phyloP scores from a whole-genome alignment of 2,888 invertebrate genomes.

The Tetrapedia diversipes region DNA sequence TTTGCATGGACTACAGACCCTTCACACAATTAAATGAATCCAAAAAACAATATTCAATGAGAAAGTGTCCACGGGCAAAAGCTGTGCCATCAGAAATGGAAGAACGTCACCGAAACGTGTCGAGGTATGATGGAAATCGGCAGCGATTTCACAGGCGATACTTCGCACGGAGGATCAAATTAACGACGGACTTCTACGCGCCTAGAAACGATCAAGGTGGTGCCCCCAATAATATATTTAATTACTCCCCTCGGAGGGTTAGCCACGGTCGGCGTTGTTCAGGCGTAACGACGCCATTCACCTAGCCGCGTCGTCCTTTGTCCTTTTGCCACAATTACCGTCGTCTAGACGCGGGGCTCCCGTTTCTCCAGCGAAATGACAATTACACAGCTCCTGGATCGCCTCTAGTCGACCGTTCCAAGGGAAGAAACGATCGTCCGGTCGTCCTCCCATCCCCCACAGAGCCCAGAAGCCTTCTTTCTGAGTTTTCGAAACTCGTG shows the following conservation, averaged over 20 bases:
- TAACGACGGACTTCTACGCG: slow-evolving; percentile 35
- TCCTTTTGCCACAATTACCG: slow-evolving; percentile 74
- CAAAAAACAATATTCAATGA: too few species aligned
- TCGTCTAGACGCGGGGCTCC: slow-evolving; percentile 75
- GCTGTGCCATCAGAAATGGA: background rate
- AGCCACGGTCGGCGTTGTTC: slow-evolving; percentile 20
- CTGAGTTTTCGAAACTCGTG: background rate
- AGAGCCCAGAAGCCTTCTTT: slow-evolving; percentile 13
- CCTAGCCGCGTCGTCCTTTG: slow-evolving; percentile 61
- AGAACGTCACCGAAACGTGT: too few species aligned
- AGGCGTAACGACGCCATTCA: slow-evolving; percentile 55
- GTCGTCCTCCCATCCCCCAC: slow-evolving; percentile 4
- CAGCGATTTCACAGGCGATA: background rate
- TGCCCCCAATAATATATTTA: slow-evolving; percentile 59
- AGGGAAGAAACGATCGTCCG: slow-evolving; percentile 49
- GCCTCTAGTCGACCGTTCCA: slow-evolving; percentile 54
- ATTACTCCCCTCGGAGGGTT: slow-evolving; percentile 58
- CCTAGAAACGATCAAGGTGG: slow-evolving; percentile 33
- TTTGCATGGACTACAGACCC: too few species aligned
- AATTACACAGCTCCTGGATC: slow-evolving; percentile 71
- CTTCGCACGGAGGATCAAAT: background rate
- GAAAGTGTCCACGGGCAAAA: too few species aligned
- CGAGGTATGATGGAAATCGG: too few species aligned
- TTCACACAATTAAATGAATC: too few species aligned
- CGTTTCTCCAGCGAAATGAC: slow-evolving; percentile 72